Base-by-base conservation (phyloP, 2,113 vertebrate genomes). In the Mormoops blainvillei region DNA sequence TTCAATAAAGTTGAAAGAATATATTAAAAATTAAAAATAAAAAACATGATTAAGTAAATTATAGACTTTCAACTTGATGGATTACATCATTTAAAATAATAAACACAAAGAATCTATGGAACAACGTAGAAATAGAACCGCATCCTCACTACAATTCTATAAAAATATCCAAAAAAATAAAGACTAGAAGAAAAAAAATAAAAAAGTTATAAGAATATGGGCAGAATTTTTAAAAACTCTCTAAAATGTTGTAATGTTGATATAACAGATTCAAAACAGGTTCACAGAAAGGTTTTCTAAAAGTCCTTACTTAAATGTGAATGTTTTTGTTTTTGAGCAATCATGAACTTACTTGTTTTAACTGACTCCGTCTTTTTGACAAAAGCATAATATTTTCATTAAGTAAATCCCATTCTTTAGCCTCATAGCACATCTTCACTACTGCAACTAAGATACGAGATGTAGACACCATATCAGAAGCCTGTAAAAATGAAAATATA, bases 311-410 rank as follows among this genome's bases (percentile, higher is more conserved):
- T 80, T 77, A 82, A 91, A 91, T 83, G 74, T 3, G 9, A 70
- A 95, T 65, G 7, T 50, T 65, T 86, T 74, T 90, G 84, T 41
- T 83, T 96, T 70, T 73, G 71, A 88, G 28, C 11, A 97, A 41
- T 4, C 48, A 77, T 26, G 91, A 94, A 96, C 95, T 97, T 86
- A 99, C 99, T 99, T 99, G 99, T 98, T 99, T 99, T 96, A 99
- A 98, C 92, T 99, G 99, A 98, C 99, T 99, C 97, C 99, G 98
- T 96, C 99, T 99, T 98, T 99, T 99, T 12, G 99, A 99, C 18
- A 99, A 98, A 97, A 99, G 98, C 98, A 99, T 99, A 98, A 99
- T 99, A 97, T 99, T 99, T 99, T 99, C 99, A 98, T 99, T 99
- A 92, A 99, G 99, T 67, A 99, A 98, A 98, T 99, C 99, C 99